These are phyloP conservation scores for Coracias cyanogaster DNA, from an alignment of 2,797 vertebrate genomes.

Conservation along the genomic window DNA sequence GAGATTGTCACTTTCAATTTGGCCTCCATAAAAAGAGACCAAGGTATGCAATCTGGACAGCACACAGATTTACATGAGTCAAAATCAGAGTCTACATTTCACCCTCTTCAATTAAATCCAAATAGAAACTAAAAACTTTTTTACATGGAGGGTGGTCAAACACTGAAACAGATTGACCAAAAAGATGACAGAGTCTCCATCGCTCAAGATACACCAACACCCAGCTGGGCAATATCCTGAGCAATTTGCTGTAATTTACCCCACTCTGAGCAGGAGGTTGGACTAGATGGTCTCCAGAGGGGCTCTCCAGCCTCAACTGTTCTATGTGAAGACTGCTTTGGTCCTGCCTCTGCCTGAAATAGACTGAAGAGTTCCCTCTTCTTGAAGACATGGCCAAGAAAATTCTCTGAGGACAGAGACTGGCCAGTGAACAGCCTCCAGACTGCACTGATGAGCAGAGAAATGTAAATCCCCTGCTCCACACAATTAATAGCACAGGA, in stretches of 20 bases:
- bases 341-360: background rate
- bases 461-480: background rate
- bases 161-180: background rate
- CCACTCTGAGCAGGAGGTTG: background rate
- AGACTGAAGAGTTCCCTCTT: background rate
- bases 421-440: background rate
- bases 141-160: background rate
- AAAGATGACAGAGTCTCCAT: background rate
- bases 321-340: background rate
- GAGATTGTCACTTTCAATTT: background rate
- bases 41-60: background rate
- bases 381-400: background rate
- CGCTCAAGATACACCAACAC: background rate
- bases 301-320: background rate
- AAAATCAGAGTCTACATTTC: background rate
- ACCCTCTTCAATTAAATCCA: background rate
- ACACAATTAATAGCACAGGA: background rate
- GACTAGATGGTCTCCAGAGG: background rate
- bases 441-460: accelerated
- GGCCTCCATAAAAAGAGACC: background rate
- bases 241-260: background rate
- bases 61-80: accelerated
- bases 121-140: background rate
- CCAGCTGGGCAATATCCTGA: background rate
- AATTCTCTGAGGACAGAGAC: background rate